Base-by-base conservation (phyloP, 2,113 vertebrate genomes). In the Arvicanthis niloticus region DNA sequence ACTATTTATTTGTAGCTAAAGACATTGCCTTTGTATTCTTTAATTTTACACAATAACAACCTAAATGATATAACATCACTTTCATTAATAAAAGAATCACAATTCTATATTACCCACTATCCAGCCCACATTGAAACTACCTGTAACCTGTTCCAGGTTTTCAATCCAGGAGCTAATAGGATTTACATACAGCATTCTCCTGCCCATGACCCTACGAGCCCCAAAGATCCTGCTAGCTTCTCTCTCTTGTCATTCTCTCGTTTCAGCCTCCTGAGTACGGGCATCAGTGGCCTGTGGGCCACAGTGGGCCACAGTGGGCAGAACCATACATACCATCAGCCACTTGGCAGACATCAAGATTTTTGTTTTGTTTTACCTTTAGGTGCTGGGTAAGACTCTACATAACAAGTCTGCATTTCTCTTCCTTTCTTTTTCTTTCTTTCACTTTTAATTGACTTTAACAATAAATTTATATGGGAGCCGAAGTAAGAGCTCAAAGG, bases 71-170 rank as follows among this genome's bases (percentile, higher is more conserved):
- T 10, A 77, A 85, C 22, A 31, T 22, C 37, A 60, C 17, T 85
- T 68, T 86, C n/a, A 58, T 31, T 37, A 24, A 75, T 4, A 88
- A 97, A 91, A 31, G 42, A 93, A 31, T 31, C 26, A 5, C 48
- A 91, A 75, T 80, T 90, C 48, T 24, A 0, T 92, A 62, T 67
- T 68, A 92, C 78, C 58, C 84, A 48, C 72, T 34, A 96, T 67
- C 26, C 26, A 94, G 62, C 73, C 65, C 22, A 80, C 34, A 90
- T 88, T 87, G 80, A 88, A 94, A 96, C 7, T 88, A 68, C 12
- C 62, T 72, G 40, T 29, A 72, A 92, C 1, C 16, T 58, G 37
- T 75, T 85, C 10, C 62, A 29, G 7, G 5, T 16, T 62, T 62
- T 42, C 81, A 86, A 45, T 68, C 26, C 29, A 67, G 60, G 40